phyloP scores from a whole-genome alignment of 1,140 invertebrate species.

The Cheumatopsyche charites region DNA sequence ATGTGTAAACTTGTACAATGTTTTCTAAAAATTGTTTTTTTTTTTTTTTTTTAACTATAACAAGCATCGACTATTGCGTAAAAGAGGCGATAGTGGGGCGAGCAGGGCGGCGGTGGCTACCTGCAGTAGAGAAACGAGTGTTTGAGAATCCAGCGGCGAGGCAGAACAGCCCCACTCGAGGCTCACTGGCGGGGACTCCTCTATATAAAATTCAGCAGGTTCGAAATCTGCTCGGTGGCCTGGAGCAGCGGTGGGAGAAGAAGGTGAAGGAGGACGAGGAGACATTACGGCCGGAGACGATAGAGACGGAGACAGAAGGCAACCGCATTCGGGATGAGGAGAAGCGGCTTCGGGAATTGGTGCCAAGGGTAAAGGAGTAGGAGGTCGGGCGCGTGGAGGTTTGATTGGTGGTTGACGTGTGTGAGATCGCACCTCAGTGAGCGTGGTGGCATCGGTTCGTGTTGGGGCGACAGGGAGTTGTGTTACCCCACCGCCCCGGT shows the following conservation, averaged over 20 bases:
- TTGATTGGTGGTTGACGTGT: conserved; percentile 51
- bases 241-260: conserved; percentile 50
- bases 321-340: conserved; percentile 35
- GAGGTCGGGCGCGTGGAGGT: conserved; percentile 54
- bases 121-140: conserved; percentile 67
- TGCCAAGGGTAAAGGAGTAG: conserved; percentile 44
- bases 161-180: conserved; percentile 65
- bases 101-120: conserved; percentile 55
- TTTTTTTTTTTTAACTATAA: not conserved
- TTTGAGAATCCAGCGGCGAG: conserved; percentile 56
- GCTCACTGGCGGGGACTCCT: conserved; percentile 79
- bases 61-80: conserved; percentile 11
- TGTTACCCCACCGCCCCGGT: conserved; percentile 53
- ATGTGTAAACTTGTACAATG: no score
- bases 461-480: conserved; percentile 29
- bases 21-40: no score
- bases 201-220: conserved; percentile 84
- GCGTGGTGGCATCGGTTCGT: conserved; percentile 52
- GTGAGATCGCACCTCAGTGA: conserved; percentile 53
- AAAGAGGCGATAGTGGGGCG: conserved; percentile 39
- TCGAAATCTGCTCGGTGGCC: conserved; percentile 68
- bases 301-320: conserved; percentile 47
- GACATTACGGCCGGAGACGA: conserved; percentile 51
- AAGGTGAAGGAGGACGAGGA: conserved; percentile 50
- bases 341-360: conserved; percentile 43